Evolutionary conservation across 2,113 vertebrate species (phyloP), one percentile per base, ranked within the genome.

Genomic region (Xiphophorus couchianus): DNA sequence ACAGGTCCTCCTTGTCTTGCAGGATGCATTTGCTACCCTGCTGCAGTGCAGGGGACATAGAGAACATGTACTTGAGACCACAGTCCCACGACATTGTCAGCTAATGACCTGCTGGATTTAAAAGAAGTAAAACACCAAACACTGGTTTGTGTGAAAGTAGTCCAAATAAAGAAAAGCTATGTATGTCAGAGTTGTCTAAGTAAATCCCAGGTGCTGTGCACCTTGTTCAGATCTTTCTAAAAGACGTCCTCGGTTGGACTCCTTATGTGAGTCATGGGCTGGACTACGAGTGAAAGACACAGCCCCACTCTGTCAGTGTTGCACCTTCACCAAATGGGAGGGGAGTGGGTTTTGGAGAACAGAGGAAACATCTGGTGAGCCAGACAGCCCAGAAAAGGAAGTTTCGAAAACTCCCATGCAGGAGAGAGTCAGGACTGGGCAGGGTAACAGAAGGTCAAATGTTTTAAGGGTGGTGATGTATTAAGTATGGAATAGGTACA

Each of bases 11-110:
- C 92, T 94, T 95, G 82, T 96, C 96, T 51, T 92, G 96, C 75
- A 96, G 89, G 77, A 94, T 95, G 91, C 96, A 96, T 84, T 96
- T 93, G 64, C 80, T 95, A 87, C 84, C 91, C 9, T 71, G 96
- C 95, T 97, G 97, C 81, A 97, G 90, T 71, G 93, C 95, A 85
- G 96, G 96, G 91, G 97, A 91, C 90, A 96, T 93, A 85, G 96
- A 95, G 86, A 98, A 98, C 81, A 98, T 92, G 92, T 96, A 96
- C 93, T 92, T 97, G 86, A 98, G 96, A 88, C 97, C 97, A 90
- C 97, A 98, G 33, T 97, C 97, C 96, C 97, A 98, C 88, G 97
- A 97, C 97, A 98, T 98, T 88, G 19, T 44, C 3, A n/a, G n/a
- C 35, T 76, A 58, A 51, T 48, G n/a, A 29, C 30, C 13, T 37